A percentile compares a stretch with the other conserved stretches of the same genome.
Evolutionary conservation across 2,888 invertebrate genomes (phyloP).

Genomic region (Drosophila buzzatii): DNA sequence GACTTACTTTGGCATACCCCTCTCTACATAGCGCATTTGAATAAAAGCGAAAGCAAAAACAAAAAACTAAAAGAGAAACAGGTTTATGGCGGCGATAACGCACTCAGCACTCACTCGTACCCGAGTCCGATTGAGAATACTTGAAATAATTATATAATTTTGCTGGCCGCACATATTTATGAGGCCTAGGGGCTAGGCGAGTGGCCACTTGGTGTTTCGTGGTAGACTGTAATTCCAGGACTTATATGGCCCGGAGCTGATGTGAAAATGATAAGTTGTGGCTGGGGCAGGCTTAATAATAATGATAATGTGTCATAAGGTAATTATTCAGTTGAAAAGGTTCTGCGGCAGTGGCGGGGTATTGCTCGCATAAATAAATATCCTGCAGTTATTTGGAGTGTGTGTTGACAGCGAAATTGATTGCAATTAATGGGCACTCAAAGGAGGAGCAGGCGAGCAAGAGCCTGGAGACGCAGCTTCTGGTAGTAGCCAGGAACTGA

Average conservation of each 20-base stretch:
- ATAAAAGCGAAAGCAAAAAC: slow-evolving; percentile 20
- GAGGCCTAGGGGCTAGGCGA: slow-evolving; percentile 34
- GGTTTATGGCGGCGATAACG: slow-evolving; percentile 53
- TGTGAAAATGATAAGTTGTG: slow-evolving; percentile 71
- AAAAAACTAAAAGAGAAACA: slow-evolving; percentile 27
- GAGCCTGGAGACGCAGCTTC: neutral
- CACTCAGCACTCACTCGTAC: slow-evolving; percentile 52
- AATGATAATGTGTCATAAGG: slow-evolving; percentile 82
- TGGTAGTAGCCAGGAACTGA: slow-evolving; percentile 3
- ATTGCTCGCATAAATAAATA: slow-evolving; percentile 71
- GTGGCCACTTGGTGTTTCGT: slow-evolving; percentile 28
- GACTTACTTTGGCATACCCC: neutral
- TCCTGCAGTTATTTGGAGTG: slow-evolving; percentile 77
- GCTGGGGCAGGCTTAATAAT: slow-evolving; percentile 62
- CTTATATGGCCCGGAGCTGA: slow-evolving; percentile 47
- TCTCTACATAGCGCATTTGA: slow-evolving; percentile 4
- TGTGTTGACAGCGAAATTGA: slow-evolving; percentile 79
- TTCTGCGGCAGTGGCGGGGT: slow-evolving; percentile 18
- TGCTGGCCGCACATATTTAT: slow-evolving; percentile 71
- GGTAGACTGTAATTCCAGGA: slow-evolving; percentile 65
- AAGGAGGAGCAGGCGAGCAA: neutral
- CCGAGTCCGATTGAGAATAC: slow-evolving; percentile 56
- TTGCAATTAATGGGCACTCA: slow-evolving; percentile 72
- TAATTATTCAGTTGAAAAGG: slow-evolving; percentile 78
- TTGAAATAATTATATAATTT: slow-evolving; percentile 80